Evolutionary conservation across 1,140 invertebrate species (phyloP).

Genomic region (Lethrus apterus): DNA sequence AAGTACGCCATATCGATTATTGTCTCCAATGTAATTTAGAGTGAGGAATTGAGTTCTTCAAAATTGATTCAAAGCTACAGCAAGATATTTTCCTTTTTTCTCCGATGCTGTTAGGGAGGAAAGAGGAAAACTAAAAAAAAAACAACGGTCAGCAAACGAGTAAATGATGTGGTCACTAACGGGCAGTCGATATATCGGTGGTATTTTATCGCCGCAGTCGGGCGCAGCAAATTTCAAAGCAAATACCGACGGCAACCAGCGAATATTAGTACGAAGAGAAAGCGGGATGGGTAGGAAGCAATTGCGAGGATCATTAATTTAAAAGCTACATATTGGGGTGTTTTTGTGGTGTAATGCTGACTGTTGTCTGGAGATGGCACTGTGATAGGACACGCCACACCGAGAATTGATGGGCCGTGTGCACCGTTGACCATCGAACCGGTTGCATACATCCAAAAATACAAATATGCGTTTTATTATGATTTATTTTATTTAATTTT

Average conservation of each 20-base stretch:
- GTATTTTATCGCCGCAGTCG: constrained; percentile 35
- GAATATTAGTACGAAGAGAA: constrained; percentile 35
- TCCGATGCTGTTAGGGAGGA: no score
- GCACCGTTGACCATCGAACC: constrained; percentile 19
- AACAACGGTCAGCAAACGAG: constrained; percentile 33
- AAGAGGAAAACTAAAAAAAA: no score
- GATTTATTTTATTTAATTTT: no score
- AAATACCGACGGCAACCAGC: constrained; percentile 35
- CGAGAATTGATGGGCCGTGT: constrained; percentile 36
- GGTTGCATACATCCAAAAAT: neutral
- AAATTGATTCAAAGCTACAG: constrained; percentile 15
- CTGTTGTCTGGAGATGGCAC: constrained; percentile 43
- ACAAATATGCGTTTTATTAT: no score
- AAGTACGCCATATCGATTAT: constrained; percentile 16
- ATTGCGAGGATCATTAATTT: constrained; percentile 43
- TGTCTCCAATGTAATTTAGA: constrained; percentile 13
- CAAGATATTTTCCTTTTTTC: constrained; percentile 7
- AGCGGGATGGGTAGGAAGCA: constrained; percentile 37
- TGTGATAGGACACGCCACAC: constrained; percentile 41
- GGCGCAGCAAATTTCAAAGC: constrained; percentile 38
- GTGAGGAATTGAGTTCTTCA: constrained; percentile 8
- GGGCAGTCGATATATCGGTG: constrained; percentile 33
- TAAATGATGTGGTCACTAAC: constrained; percentile 34
- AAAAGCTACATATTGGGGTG: constrained; percentile 43
- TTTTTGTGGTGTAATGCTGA: constrained; percentile 43